Evolutionary conservation across 2,888 invertebrate species (phyloP).

Genomic region (Lasioglossum zephyrum): DNA sequence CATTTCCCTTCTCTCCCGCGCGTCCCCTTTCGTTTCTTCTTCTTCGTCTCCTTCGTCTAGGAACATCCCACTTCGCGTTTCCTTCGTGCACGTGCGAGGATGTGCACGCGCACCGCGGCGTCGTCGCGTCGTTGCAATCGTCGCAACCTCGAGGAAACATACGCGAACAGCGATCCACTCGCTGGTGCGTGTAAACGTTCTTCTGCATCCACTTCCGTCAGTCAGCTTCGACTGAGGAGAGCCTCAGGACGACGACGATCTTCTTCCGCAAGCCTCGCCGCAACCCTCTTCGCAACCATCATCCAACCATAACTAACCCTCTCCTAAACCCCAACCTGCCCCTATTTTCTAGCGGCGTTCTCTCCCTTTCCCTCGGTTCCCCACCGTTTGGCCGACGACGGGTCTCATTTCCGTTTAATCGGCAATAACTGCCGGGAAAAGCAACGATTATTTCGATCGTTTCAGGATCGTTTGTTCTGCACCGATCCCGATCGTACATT

Average conservation of each 20-base stretch:
- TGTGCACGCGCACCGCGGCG: not conserved
- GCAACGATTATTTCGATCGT: slow-evolving; percentile 58
- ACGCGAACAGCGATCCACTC: slow-evolving; percentile 7
- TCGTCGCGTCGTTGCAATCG: not conserved
- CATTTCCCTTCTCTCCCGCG: slow-evolving; percentile 23
- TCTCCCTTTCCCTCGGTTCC: not conserved
- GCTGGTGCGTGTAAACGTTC: slow-evolving; percentile 49
- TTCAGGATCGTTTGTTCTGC: slow-evolving; percentile 56
- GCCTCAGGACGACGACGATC: slow-evolving; percentile 67
- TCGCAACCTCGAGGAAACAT: not conserved
- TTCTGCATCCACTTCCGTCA: slow-evolving; percentile 36
- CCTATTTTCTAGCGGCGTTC: not conserved
- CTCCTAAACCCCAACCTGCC: not conserved
- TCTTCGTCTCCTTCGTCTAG: slow-evolving; percentile 24
- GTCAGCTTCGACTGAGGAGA: slow-evolving; percentile 55
- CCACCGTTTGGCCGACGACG: slow-evolving; percentile 7
- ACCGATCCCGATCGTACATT: slow-evolving; percentile 38
- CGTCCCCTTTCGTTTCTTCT: slow-evolving; percentile 46
- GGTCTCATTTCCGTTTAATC: slow-evolving; percentile 46
- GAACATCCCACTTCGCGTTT: not conserved
- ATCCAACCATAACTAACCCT: not conserved
- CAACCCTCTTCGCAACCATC: not conserved
- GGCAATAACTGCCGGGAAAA: slow-evolving; percentile 49
- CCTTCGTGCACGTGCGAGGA: slow-evolving; percentile 24
- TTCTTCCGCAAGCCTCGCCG: slow-evolving; percentile 50